Evolutionary conservation across 2,113 vertebrate species (phyloP), one percentile per base, ranked within the genome.

Genomic region (Microcebus murinus): DNA sequence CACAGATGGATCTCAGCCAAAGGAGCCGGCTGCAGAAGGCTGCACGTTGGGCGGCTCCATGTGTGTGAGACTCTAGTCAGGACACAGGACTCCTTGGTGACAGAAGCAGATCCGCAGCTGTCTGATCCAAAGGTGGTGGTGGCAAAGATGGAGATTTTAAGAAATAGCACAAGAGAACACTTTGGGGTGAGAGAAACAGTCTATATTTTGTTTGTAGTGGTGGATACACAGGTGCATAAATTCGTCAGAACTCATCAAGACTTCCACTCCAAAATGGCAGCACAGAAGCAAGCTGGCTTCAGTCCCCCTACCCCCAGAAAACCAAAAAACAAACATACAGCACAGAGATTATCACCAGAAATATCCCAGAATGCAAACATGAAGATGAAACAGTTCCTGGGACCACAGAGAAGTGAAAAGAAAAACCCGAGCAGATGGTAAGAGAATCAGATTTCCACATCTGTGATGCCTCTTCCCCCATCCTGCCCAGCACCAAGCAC

Each of bases 1-100:
- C 79, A 59, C 12, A 12, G 13, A 59, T 55, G 12, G 2, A 18
- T 36, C 23, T 65, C 34, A 55, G 67, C 18, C 52, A 18, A 36
- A 14, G 31, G 55, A 73, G 7, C 52, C 48, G 70, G 63, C 21
- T 3, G 1, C 29, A 83, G 29, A 65, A 4, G 39, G 31, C 4
- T 8, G 79, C n/a, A 2, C 1, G 3, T 21, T 2, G 52, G 36
- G 25, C 3, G 27, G 55, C 7, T 14, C 50, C 17, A 8, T 10
- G 31, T 21, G 27, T 21, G 6, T 50, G 80, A 50, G n/a, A 36
- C 15, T 7, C 31, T 67, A 25, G 55, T 36, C 39, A 21, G 36
- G 39, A 27, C 10, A 15, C 11, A 34, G 1, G 20, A 27, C 20
- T 23, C 36, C 39, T 8, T 42, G 55, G 63, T 14, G 86, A 45